A percentile compares a stretch with the other conserved stretches of the same genome.
These are phyloP conservation scores for Turritopsis rubra DNA, from an alignment of 30 jellyfish, hydroid and myxozoan genomes.

Conservation along the genomic window DNA sequence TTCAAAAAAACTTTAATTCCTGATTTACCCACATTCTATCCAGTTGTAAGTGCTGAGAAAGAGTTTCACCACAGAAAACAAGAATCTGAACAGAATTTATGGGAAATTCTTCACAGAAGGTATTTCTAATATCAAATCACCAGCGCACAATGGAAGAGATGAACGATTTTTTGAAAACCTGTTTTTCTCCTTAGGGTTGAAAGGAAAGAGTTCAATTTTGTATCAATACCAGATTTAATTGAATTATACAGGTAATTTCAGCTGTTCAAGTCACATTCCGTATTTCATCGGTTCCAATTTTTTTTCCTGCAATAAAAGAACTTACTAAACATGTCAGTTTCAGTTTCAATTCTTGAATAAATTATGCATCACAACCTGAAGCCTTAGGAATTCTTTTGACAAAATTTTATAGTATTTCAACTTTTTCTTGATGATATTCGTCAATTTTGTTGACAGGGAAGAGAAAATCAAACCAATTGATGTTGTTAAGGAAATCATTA, in stretches of 20 bases:
- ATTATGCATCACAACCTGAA: no score
- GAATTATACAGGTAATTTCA: conserved; percentile 53
- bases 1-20: conserved; percentile 33
- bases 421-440: no score
- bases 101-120: conserved; percentile 34
- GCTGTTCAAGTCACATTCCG: no score
- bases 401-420: no score
- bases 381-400: no score
- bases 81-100: conserved; percentile 26
- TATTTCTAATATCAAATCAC: neutral
- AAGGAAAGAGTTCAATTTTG: conserved; percentile 34
- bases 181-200: conserved; percentile 19
- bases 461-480: conserved; percentile 64
- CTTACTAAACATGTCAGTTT: neutral
- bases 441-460: conserved; percentile 34
- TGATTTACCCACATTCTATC: conserved; percentile 53
- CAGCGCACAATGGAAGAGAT: neutral
- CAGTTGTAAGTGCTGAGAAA: conserved; percentile 34
- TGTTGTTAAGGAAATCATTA: conserved; percentile 51
- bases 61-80: conserved; percentile 45
- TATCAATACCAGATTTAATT: conserved; percentile 42
- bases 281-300: no score
- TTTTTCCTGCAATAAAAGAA: neutral
- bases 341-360: no score
- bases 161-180: neutral